Conservation (phyloP, 2,888 invertebrate species). For the Spilarctia lutea region DNA sequence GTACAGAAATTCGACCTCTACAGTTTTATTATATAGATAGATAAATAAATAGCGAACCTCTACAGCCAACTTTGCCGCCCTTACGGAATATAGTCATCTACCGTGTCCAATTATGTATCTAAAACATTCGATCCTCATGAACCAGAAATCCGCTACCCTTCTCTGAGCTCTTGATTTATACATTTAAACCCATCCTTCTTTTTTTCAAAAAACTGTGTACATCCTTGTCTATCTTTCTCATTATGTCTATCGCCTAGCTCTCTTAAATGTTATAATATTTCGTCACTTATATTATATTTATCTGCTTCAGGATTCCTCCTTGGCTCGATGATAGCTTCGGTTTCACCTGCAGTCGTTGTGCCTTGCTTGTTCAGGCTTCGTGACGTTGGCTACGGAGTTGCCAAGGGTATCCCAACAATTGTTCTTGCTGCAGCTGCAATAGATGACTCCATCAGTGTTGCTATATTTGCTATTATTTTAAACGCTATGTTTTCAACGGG, state of each 20-base stretch:
- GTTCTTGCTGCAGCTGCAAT: constrained; percentile 95
- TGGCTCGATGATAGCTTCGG: constrained; percentile 93
- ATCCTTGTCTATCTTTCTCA: too few species aligned
- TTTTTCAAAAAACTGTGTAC: too few species aligned
- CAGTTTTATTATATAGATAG: too few species aligned
- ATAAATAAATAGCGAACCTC: too few species aligned
- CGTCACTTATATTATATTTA: neutral
- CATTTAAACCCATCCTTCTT: too few species aligned
- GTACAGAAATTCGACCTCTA: too few species aligned
- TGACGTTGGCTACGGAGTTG: constrained; percentile 91
- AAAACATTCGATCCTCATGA: too few species aligned
- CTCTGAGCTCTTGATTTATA: too few species aligned
- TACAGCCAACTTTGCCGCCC: too few species aligned
- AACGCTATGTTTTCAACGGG: constrained; percentile 92
- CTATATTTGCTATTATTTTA: constrained; percentile 93
- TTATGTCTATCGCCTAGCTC: neutral
- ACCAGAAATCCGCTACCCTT: too few species aligned
- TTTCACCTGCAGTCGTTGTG: constrained; percentile 96
- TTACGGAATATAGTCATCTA: too few species aligned
- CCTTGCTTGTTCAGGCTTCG: constrained; percentile 93
- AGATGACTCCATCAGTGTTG: constrained; percentile 96
- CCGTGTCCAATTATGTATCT: too few species aligned
- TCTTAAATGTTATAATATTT: neutral
- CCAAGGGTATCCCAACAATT: constrained; percentile 95
- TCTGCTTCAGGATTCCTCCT: constrained; percentile 86